Evolutionary conservation across 2,888 invertebrate species (phyloP), one percentile per base, ranked within the genome.

Genomic region (Sinodicranocentrus sp.): DNA sequence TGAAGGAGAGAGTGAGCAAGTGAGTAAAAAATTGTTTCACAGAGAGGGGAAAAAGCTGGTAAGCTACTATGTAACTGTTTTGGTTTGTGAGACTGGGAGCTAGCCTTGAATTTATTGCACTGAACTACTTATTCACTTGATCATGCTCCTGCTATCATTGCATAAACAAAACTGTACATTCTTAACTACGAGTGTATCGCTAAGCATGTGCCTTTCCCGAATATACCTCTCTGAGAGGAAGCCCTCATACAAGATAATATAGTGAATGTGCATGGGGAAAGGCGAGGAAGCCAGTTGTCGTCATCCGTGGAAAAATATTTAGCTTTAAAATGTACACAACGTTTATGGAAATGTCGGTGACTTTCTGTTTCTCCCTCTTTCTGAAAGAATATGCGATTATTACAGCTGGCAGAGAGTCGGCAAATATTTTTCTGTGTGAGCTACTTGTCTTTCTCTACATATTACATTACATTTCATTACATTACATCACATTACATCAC

Each of bases 321-420:
- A 70, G 78, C 82, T 85, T 85, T 79, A 78, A 85, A 82, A 82
- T 82, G 76, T 75, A 67, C 59, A 71, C 71, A 85, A 77, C 82
- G 77, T 82, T 82, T 85, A 85, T 82, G 85, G 72, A 72, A 82
- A 77, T 85, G 72, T 82, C 77, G 72, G 82, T 77, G 80, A 82
- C 82, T 75, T 70, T 82, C 70, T 82, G 57, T 65, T 25, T 70
- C 68, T 44, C 6, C n/a, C 48, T 48, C 26, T 26, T 17, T 17
- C 6, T 23, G 43, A 19, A 44, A 44, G 73, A 61, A 52, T 25
- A 72, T 59, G 63, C 33, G 61, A 61, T 73, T 73, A 72, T 65
- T 71, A 79, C 71, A 65, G 79, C 71, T 71, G 72, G 79, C 61
- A 71, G 71, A 79, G 65, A 79, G 79, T 72, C 72, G 79, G 57